These are phyloP conservation scores for Ammospiza maritima DNA, from an alignment of 2,797 vertebrate species.

Conservation along the genomic window DNA sequence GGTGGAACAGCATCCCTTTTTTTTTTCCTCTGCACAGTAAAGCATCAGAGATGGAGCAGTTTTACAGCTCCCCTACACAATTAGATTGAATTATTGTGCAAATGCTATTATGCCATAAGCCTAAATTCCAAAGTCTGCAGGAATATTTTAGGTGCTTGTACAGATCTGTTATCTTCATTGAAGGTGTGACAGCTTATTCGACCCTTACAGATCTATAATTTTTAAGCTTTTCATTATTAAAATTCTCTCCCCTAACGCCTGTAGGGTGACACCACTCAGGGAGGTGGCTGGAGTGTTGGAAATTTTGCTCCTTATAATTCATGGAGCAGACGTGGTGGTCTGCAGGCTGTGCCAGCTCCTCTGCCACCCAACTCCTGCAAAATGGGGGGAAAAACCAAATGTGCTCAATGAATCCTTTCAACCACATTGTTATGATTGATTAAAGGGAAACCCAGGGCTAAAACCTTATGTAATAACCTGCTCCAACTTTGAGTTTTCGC, in stretches of 20 bases:
- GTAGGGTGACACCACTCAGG: background rate
- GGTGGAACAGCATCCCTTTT: constrained; percentile 67
- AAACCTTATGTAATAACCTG: background rate
- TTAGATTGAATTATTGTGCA: constrained; percentile 78
- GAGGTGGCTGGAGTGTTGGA: background rate
- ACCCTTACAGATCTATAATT: background rate
- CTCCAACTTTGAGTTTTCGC: constrained; percentile 31
- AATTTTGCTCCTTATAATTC: background rate
- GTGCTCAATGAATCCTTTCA: constrained; percentile 18
- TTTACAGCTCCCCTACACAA: constrained; percentile 72
- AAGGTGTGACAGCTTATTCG: constrained; percentile 50
- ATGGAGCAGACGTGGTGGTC: background rate
- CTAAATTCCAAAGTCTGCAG: constrained; percentile 68
- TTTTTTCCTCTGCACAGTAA: constrained; percentile 23
- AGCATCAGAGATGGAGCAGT: constrained; percentile 67
- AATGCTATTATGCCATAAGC: constrained; percentile 59
- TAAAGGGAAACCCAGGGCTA: constrained; percentile 30
- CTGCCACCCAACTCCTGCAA: background rate
- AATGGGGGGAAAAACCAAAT: background rate
- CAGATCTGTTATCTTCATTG: constrained; percentile 66
- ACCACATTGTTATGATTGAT: constrained; percentile 30
- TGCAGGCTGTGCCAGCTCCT: background rate
- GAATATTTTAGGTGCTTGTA: constrained; percentile 66
- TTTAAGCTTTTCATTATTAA: constrained; percentile 32
- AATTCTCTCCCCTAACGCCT: background rate